These are phyloP conservation scores for Aquatica leii DNA, from an alignment of 2,888 invertebrate genomes.

Conservation along the genomic window DNA sequence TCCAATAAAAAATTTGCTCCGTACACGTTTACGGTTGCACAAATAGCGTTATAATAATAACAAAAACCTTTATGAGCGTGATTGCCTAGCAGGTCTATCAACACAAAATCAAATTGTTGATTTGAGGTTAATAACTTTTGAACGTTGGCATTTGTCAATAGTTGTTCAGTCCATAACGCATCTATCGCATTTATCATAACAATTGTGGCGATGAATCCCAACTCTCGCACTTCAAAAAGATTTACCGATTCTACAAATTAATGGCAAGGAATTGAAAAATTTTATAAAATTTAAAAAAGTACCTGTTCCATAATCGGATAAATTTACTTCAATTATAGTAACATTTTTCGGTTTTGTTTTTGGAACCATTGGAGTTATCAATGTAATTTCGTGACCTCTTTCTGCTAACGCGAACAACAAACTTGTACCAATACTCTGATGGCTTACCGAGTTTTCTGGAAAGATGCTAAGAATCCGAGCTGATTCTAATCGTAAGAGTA, in stretches of 20 bases:
- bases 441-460: conserved; percentile 44
- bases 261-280: no score
- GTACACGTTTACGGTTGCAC: conserved; percentile 58
- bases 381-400: conserved; percentile 55
- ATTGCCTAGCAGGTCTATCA: conserved; percentile 62
- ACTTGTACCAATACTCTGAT: conserved; percentile 43
- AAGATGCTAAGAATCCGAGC: conserved; percentile 44
- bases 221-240: neutral
- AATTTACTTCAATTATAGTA: neutral
- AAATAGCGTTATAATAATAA: conserved; percentile 54
- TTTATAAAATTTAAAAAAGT: neutral
- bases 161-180: conserved; percentile 23
- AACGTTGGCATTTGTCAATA: no score
- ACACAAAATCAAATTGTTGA: conserved; percentile 57
- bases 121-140: conserved; percentile 50
- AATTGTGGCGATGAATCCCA: neutral
- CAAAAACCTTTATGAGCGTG: conserved; percentile 61
- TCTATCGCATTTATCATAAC: conserved; percentile 36
- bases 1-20: conserved; percentile 61
- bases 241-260: no score
- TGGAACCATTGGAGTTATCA: conserved; percentile 4
- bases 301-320: neutral
- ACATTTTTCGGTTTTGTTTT: neutral
- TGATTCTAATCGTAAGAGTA: neutral
- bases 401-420: conserved; percentile 45